Conservation (phyloP, 2,888 invertebrate genomes). For the Eupithecia dodoneata region DNA sequence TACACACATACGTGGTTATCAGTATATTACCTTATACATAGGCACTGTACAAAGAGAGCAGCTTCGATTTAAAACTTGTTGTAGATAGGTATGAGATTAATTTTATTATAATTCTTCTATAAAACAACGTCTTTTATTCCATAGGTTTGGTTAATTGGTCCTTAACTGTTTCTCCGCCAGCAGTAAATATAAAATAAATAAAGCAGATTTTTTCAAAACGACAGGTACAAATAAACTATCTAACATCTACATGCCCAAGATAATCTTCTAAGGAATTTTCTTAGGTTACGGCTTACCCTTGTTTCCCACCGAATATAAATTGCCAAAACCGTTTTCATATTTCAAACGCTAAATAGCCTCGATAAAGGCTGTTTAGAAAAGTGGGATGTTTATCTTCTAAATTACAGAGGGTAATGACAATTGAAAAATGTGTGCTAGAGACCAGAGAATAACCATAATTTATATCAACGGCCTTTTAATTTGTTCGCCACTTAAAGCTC, state of each 20-base stretch:
- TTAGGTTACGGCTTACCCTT: conserved; percentile 10
- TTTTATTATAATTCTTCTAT: no score
- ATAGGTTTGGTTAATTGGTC: neutral
- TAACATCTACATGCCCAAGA: conserved; percentile 5
- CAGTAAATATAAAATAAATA: neutral
- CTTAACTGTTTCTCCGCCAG: neutral
- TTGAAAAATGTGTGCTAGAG: conserved; percentile 38
- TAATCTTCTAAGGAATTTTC: neutral
- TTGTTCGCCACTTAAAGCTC: conserved; percentile 36
- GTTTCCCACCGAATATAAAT: conserved; percentile 12
- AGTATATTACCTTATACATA: neutral
- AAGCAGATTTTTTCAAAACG: neutral
- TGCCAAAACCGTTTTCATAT: conserved; percentile 21
- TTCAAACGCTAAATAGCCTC: conserved; percentile 24
- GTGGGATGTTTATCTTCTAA: conserved; percentile 25
- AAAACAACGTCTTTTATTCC: neutral
- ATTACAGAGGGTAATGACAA: conserved; percentile 34
- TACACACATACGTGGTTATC: neutral
- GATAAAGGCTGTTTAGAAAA: conserved; percentile 22
- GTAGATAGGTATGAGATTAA: no score
- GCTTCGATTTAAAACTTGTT: neutral
- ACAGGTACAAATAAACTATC: neutral
- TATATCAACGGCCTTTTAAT: conserved; percentile 40
- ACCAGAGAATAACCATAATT: conserved; percentile 44
- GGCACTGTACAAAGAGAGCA: neutral